These are phyloP conservation scores for Adineta ricciae DNA, from an alignment of 2,888 invertebrate species.

Conservation along the genomic window DNA sequence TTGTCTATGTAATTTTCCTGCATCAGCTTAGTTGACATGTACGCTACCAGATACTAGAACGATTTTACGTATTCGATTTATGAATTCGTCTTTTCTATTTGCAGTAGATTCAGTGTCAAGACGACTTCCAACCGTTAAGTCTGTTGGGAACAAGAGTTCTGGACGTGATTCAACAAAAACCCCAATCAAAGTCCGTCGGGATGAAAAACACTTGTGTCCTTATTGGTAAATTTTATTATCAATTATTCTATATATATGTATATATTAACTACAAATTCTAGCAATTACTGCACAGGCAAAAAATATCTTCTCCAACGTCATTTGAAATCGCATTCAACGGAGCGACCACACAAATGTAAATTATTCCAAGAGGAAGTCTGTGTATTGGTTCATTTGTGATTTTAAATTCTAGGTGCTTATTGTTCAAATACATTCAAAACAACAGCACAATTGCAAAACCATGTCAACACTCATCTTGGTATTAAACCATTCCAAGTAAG, in stretches of 20 bases:
- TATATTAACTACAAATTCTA: too few relatives aligned
- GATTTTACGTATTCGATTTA: not conserved
- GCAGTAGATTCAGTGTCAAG: too few relatives aligned
- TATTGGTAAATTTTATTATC: conserved; percentile 18
- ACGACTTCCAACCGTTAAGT: not conserved
- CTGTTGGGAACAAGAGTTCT: not conserved
- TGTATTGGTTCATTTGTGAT: not conserved
- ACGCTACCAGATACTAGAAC: too few relatives aligned
- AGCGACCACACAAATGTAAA: conserved; percentile 16
- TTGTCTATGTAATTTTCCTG: too few relatives aligned
- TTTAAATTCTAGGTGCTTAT: not conserved
- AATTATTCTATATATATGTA: too few relatives aligned
- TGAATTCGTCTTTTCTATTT: too few relatives aligned
- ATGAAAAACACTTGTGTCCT: conserved; percentile 2
- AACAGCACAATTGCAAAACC: conserved; percentile 11
- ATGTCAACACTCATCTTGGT: conserved; percentile 31
- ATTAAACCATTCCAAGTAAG: conserved; percentile 26
- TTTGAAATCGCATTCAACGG: conserved; percentile 9
- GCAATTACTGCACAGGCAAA: not conserved
- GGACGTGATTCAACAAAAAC: not conserved
- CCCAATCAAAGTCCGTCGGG: not conserved
- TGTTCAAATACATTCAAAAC: conserved; percentile 27
- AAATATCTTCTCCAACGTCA: conserved; percentile 16
- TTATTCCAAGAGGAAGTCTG: not conserved
- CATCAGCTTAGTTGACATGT: too few relatives aligned